Base-by-base conservation (phyloP, 2,888 invertebrate genomes). In the Sphaerophoria taeniata region DNA sequence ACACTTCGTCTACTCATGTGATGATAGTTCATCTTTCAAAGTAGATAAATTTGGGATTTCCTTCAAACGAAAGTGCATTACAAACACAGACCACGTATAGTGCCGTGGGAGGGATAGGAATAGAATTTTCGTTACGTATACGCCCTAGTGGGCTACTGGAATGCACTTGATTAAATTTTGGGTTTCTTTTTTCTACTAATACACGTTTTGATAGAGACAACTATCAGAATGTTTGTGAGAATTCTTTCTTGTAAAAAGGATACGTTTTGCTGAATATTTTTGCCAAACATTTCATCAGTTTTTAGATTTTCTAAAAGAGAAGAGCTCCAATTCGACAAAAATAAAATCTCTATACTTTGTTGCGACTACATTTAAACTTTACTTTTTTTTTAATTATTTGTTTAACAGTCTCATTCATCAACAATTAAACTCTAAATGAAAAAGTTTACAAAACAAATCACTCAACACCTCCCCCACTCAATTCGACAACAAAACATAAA, bases 41-140 rank as follows among this genome's bases (percentile, higher is more conserved):
- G 49, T 14, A 33, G 53, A 49, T 63, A 39, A 39, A 39, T 7
- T 51, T 45, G 45, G 39, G 45, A 60, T 45, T 53, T 14, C n/a
- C 14, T n/a, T 5, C 0, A 9, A 14, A 14, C n/a, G 24, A 51
- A 56, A n/a, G 12, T 63, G 14, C 47, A 63, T 63, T n/a, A 1
- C 5, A 31, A 43, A 31, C 31, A 31, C 0, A 45, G 0, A 61
- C n/a, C 11, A 34, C 16, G 63, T 63, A 16, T n/a, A 11, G 34
- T 24, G 24, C 2, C 2, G 24, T 34, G 16, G 51, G 4, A 31
- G 4, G 34, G 31, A 6, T 6, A 47, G n/a, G 45, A 47, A 47
- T 56, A 43, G 69, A 69, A 79, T 51, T 16, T 31, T 31, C 12
- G 47, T 56, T 77, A 56, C 72, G 67, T 61, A 72, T 77, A 77